Percentiles rank a stretch among this genome's conserved stretches.
These are phyloP conservation scores for Microctenopoma stevenorrisi DNA, from an alignment of 2,797 vertebrate genomes.

Conservation along the genomic window DNA sequence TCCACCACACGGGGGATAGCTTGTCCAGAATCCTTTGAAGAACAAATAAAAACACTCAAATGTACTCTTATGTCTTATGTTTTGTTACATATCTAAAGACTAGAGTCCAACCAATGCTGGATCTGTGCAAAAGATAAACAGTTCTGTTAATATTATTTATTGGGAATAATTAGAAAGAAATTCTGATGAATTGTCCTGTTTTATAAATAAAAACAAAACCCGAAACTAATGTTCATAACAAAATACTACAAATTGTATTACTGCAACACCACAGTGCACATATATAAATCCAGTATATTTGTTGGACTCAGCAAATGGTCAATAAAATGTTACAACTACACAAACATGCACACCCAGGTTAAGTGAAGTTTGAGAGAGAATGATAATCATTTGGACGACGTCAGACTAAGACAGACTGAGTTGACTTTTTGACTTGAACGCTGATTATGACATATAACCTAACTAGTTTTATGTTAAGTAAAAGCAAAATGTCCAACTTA, in stretches of 20 bases:
- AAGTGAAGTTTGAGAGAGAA: slow-evolving; percentile 22
- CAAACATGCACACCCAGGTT: slow-evolving; percentile 50
- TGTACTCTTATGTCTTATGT: slow-evolving; percentile 14
- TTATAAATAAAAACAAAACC: background rate
- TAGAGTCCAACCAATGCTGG: slow-evolving; percentile 37
- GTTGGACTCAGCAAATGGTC: slow-evolving; percentile 17
- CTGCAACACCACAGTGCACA: background rate
- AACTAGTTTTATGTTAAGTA: background rate
- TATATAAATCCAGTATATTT: background rate
- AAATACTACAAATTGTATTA: background rate
- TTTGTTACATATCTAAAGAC: slow-evolving; percentile 11
- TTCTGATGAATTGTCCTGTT: too few species aligned
- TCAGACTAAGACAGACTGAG: slow-evolving; percentile 65
- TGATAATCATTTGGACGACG: slow-evolving; percentile 26
- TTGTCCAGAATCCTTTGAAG: slow-evolving; percentile 92
- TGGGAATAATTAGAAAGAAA: background rate
- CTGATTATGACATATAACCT: background rate
- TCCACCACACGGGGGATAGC: slow-evolving; percentile 96
- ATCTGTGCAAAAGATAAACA: background rate
- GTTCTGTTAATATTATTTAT: background rate
- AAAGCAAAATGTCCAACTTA: background rate
- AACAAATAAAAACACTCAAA: slow-evolving; percentile 29
- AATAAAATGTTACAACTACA: slow-evolving; percentile 3
- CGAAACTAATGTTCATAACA: background rate
- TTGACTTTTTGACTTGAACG: slow-evolving; percentile 26